These are phyloP conservation scores for Pteromalus puparum DNA, from an alignment of 1,140 invertebrate species.

Conservation along the genomic window DNA sequence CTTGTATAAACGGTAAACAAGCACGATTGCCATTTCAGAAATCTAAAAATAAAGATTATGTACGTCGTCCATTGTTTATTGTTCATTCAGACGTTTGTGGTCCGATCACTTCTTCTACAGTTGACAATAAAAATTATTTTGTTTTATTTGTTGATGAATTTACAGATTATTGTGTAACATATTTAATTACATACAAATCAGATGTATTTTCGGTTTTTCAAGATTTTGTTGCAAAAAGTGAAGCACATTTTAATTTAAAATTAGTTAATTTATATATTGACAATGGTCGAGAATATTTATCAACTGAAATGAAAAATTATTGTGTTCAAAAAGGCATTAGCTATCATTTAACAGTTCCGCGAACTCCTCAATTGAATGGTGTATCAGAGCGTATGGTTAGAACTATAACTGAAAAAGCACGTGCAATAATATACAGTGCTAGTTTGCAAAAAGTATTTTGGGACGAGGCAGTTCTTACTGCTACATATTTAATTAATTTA, in stretches of 20 bases:
- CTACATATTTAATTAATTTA: constrained; percentile 45
- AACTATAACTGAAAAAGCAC: constrained; percentile 70
- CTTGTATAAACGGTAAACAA: too few species aligned
- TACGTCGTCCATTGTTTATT: constrained; percentile 46
- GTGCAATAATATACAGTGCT: constrained; percentile 65
- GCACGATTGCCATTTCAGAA: constrained; percentile 55
- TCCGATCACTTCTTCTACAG: too few species aligned
- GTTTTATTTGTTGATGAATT: too few species aligned
- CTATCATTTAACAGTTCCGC: too few species aligned
- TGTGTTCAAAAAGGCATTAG: constrained; percentile 51
- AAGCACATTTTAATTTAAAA: constrained; percentile 51
- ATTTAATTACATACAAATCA: constrained; percentile 14
- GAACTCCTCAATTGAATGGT: too few species aligned
- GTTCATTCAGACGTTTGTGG: constrained; percentile 50
- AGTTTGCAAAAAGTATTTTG: constrained; percentile 58
- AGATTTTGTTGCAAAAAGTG: constrained; percentile 28
- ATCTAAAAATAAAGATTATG: constrained; percentile 43
- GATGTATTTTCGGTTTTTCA: too few species aligned
- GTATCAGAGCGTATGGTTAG: constrained; percentile 71
- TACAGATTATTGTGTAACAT: too few species aligned
- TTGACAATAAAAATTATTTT: too few species aligned
- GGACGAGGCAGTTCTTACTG: constrained; percentile 70
- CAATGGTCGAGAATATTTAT: constrained; percentile 65
- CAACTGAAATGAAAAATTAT: constrained; percentile 66
- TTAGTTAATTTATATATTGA: constrained; percentile 59